A percentile compares a stretch with the other conserved stretches of the same genome.
phyloP scores from a whole-genome alignment of 2,888 invertebrate genomes.

The Drosophila prostipennis region DNA sequence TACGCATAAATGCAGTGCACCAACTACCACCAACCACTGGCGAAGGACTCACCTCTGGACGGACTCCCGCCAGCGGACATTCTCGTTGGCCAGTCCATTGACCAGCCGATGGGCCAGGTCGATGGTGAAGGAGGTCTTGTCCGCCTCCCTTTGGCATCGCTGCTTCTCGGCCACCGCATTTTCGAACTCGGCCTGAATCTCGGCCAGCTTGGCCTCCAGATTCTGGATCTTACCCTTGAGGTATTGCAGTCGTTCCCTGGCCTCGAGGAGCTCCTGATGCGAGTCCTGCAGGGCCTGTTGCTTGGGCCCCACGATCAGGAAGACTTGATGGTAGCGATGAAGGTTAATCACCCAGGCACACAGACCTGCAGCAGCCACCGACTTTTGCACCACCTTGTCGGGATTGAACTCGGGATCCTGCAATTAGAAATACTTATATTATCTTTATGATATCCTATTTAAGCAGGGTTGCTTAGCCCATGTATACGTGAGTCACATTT shows the following conservation, averaged over 20 bases:
- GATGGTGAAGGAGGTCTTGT: conserved; percentile 94
- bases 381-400: conserved; percentile 93
- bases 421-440: too few species aligned
- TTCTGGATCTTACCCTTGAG: conserved; percentile 90
- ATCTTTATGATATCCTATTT: too few species aligned
- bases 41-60: conserved; percentile 78
- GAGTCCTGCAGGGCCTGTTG: conserved; percentile 94
- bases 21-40: background rate
- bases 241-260: conserved; percentile 90
- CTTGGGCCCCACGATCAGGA: conserved; percentile 96
- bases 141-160: conserved; percentile 96
- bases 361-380: conserved; percentile 95
- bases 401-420: conserved; percentile 92
- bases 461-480: too few species aligned
- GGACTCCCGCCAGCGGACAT: conserved; percentile 85
- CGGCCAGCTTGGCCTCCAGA: conserved; percentile 90
- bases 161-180: conserved; percentile 93
- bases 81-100: conserved; percentile 96
- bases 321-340: conserved; percentile 94
- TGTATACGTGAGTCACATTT: too few species aligned
- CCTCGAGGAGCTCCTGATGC: conserved; percentile 92
- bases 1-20: conserved; percentile 60
- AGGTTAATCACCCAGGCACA: conserved; percentile 98
- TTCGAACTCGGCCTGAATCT: conserved; percentile 93
- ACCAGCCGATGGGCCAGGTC: conserved; percentile 96